A percentile compares a stretch with the other conserved stretches of the same genome.
phyloP scores from a whole-genome alignment of 1,140 invertebrate genomes.

The Monochamus saltuarius region DNA sequence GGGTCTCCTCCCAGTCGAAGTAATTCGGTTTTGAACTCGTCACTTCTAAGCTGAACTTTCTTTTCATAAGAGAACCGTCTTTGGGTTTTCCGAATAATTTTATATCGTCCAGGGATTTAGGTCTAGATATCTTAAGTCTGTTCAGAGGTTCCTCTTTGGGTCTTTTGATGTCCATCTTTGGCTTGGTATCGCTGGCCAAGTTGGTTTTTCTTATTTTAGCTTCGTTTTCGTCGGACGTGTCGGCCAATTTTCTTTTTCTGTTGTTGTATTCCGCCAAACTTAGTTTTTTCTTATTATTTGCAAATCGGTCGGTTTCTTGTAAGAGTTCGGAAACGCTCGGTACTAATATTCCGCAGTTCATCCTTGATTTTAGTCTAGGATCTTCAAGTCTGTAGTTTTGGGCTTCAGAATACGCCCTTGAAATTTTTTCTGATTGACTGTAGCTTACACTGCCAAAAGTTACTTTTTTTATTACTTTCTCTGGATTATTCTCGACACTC shows the following conservation, averaged over 20 bases:
- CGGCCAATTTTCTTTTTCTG: constrained; percentile 28
- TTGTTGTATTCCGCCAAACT: constrained; percentile 38
- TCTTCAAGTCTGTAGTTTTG: constrained; percentile 7
- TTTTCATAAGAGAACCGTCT: neutral
- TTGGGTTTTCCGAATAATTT: constrained; percentile 5
- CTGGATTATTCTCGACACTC: neutral
- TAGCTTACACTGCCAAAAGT: too few relatives aligned
- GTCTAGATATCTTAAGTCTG: neutral
- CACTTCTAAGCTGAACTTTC: constrained; percentile 12
- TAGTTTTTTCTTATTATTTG: constrained; percentile 30
- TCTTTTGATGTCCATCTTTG: neutral
- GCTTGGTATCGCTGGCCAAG: neutral
- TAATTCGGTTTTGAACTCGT: constrained; percentile 20
- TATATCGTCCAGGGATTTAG: constrained; percentile 18
- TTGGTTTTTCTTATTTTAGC: neutral
- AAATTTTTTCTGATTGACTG: too few relatives aligned
- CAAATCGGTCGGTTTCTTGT: constrained; percentile 18
- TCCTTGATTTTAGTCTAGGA: constrained; percentile 1
- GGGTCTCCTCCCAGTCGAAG: constrained; percentile 36
- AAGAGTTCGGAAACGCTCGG: constrained; percentile 26
- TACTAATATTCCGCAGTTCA: constrained; percentile 1
- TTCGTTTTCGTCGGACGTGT: neutral
- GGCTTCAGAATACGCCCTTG: neutral
- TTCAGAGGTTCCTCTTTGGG: constrained; percentile 1
- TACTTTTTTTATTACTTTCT: neutral